A percentile compares a stretch with the other conserved stretches of the same genome.
Evolutionary conservation across 2,888 invertebrate species (phyloP).

Genomic region (Clivina fossor): DNA sequence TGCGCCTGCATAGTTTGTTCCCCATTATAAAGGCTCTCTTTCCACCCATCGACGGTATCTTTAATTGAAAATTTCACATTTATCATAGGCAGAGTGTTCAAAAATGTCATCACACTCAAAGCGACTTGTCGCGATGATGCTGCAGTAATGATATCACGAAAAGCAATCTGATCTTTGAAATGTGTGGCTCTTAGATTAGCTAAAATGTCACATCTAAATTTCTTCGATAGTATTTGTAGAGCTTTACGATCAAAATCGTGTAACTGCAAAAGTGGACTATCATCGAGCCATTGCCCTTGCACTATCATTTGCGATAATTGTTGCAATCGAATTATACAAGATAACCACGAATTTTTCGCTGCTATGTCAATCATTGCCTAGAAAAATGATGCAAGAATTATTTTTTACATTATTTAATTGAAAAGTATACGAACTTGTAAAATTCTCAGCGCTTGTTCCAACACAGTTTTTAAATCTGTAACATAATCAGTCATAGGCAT

Average conservation of each 20-base stretch:
- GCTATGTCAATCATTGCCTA: conserved; percentile 96
- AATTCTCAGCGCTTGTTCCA: conserved; percentile 95
- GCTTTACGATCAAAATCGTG: conserved; percentile 73
- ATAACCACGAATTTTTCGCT: conserved; percentile 88
- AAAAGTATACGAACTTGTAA: conserved; percentile 76
- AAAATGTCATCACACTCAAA: conserved; percentile 4
- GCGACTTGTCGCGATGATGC: conserved; percentile 47
- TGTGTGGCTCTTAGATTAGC: conserved; percentile 52
- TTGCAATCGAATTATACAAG: conserved; percentile 75
- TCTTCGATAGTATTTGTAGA: no score
- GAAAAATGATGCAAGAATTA: conserved; percentile 40
- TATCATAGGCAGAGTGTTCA: conserved; percentile 15
- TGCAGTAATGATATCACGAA: conserved; percentile 1
- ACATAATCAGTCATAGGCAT: conserved; percentile 92
- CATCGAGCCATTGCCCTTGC: conserved; percentile 86
- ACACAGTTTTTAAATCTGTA: conserved; percentile 94
- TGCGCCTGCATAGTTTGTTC: no score
- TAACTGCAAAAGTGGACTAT: conserved; percentile 72
- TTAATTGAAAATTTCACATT: conserved; percentile 2
- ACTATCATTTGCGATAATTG: conserved; percentile 85
- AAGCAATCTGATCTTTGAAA: conserved; percentile 5
- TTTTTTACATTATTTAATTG: conserved; percentile 16
- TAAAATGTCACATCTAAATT: no score
- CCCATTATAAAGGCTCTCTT: not conserved
- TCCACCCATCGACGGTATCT: conserved; percentile 2